Base-by-base conservation (phyloP, 1,140 invertebrate genomes). In the Schlechtendalia chinensis region DNA sequence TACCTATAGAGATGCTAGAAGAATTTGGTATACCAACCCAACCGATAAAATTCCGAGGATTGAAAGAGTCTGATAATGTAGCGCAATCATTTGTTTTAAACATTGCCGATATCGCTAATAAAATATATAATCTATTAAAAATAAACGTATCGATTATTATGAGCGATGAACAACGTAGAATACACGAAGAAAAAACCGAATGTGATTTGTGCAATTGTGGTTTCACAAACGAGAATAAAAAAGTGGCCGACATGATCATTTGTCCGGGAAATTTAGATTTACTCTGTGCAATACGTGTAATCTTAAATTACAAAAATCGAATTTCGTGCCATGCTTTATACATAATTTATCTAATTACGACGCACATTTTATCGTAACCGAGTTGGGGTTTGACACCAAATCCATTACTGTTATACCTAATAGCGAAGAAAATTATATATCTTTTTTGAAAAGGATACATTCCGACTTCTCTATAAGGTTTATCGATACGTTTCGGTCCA, bases 401-500 rank as follows among this genome's bases (percentile, higher is more conserved):
- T 39, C 32, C 8, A 39, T 8, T 4, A 4, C 32, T 3, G 32
- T 39, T 39, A 39, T 39, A 4, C 32, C 32, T 3, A 39, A 39
- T 39, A 39, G 32, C 32, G 32, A 4, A 8, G 32, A 39, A 39
- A 39, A 39, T 4, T 59, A 27, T 24, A 72, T 59, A 16, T 39
- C 59, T 17, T 81, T 59, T 27, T 39, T 17, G 0, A 81, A 58
- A n/a, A 29, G 22, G 17, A 47, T 59, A 10, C 2, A 16, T 6
- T 19, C 12, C 1, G 8, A 3, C 1, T 63, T 83, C 22, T 3
- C 72, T 22, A 77, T 82, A 5, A 22, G 83, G 29, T 84, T 84
- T 39, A 75, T 83, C 1, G 83, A 84, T 63, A 82, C 82, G 2
- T 83, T 75, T 61, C 27, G 82, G 22, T 84, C 84, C 65, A 80